A percentile compares a stretch with the other conserved stretches of the same genome.
phyloP scores from a whole-genome alignment of 1,140 invertebrate species.

The Hylaeus volcanicus region DNA sequence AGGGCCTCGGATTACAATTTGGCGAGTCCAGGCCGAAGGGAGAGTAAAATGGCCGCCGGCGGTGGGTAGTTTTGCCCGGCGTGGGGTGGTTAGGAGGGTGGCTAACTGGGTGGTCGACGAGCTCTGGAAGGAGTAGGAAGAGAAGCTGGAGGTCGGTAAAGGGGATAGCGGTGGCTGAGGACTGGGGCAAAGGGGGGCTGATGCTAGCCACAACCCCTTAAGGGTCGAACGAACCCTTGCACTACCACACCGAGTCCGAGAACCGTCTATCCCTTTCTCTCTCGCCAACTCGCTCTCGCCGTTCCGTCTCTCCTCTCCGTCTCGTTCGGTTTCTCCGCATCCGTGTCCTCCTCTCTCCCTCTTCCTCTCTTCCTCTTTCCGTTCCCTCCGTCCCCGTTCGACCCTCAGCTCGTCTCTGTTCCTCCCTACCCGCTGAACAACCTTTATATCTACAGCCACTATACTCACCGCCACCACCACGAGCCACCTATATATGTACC shows the following conservation, averaged over 20 bases:
- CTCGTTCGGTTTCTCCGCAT: constrained; percentile 42
- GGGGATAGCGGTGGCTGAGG: constrained; percentile 62
- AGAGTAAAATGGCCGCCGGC: constrained; percentile 81
- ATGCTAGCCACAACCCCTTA: constrained; percentile 81
- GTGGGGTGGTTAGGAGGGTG: constrained; percentile 73
- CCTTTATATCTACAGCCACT: constrained; percentile 77
- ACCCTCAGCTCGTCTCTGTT: neutral
- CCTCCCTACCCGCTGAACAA: constrained; percentile 66
- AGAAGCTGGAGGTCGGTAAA: constrained; percentile 56
- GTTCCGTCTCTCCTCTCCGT: constrained; percentile 25
- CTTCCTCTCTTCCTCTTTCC: constrained; percentile 33
- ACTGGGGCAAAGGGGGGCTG: constrained; percentile 66
- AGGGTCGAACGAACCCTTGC: constrained; percentile 80
- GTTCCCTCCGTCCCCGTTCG: constrained; percentile 45
- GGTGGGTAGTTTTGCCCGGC: constrained; percentile 71
- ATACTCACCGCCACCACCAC: constrained; percentile 68
- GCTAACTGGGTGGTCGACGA: constrained; percentile 75
- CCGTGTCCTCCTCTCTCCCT: constrained; percentile 41
- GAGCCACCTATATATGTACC: constrained; percentile 60
- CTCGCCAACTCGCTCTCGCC: constrained; percentile 32
- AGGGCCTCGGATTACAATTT: constrained; percentile 78
- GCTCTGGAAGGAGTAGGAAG: constrained; percentile 65
- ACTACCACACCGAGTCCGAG: constrained; percentile 72
- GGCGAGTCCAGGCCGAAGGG: constrained; percentile 73
- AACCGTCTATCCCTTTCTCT: constrained; percentile 48